Evolutionary conservation across 30 jellyfish, hydroid and myxozoan genomes (phyloP).

Genomic region (Cassiopea xamachana): DNA sequence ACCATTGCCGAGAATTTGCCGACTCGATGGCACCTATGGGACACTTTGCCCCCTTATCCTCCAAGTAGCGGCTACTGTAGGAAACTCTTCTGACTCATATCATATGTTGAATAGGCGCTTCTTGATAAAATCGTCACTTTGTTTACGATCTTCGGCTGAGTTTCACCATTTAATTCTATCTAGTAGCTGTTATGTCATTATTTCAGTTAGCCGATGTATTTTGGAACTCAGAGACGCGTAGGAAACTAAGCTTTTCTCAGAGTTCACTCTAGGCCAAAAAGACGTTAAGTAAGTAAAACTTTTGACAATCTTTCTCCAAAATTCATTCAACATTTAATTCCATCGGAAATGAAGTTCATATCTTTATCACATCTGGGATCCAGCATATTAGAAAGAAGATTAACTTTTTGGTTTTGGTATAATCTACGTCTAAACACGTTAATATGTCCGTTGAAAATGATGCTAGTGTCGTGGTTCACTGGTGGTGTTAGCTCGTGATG

Average conservation of each 20-base stretch:
- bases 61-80: too few relatives aligned
- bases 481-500: not conserved
- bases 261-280: not conserved
- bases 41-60: too few relatives aligned
- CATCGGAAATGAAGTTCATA: conserved; percentile 1
- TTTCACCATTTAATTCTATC: not conserved
- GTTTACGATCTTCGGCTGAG: not conserved
- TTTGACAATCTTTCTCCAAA: not conserved
- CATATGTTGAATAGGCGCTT: too few relatives aligned
- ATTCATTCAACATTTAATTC: not conserved
- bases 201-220: not conserved
- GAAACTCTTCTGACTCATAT: too few relatives aligned
- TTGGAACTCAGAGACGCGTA: not conserved
- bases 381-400: not conserved
- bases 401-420: not conserved
- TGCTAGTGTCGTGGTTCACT: not conserved
- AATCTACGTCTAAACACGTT: not conserved
- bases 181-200: not conserved
- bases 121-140: too few relatives aligned
- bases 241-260: not conserved
- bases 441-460: not conserved
- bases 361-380: conserved; percentile 9
- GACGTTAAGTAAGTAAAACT: not conserved
- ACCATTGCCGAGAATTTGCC: too few relatives aligned
- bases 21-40: too few relatives aligned